Evolutionary conservation across 2,113 vertebrate genomes (phyloP).

Genomic region (Daboia siamensis): DNA sequence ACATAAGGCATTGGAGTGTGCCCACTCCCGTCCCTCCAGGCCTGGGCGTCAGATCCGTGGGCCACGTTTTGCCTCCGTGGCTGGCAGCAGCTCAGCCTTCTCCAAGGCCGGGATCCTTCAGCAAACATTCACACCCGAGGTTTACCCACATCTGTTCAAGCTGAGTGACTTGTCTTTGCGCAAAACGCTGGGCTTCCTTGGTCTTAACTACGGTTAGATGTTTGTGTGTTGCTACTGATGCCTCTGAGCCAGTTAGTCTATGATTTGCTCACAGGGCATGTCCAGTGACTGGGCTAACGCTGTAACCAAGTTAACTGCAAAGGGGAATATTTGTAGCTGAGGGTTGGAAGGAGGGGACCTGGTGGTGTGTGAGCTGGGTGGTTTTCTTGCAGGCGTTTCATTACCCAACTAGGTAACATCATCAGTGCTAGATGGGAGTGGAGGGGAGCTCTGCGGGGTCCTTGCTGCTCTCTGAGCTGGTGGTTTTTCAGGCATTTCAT

Average conservation of each 20-base stretch:
- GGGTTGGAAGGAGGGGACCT: not conserved
- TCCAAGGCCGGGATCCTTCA: not conserved
- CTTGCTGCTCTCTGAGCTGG: not conserved
- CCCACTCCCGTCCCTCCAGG: too few relatives aligned
- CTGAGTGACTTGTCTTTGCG: not conserved
- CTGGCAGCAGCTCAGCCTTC: not conserved
- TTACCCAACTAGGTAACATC: too few relatives aligned
- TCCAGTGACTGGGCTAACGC: not conserved
- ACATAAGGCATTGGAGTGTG: too few relatives aligned
- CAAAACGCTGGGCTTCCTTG: not conserved
- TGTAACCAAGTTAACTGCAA: not conserved
- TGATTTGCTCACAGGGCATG: not conserved
- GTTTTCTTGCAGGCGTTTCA: too few relatives aligned
- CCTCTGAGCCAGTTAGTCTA: not conserved
- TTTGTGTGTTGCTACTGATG: not conserved
- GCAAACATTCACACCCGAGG: not conserved
- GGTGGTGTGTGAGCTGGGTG: too few relatives aligned
- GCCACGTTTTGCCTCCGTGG: not conserved
- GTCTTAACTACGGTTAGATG: not conserved
- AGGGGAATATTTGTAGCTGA: not conserved
- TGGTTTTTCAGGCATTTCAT: not conserved
- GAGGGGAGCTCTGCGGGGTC: too few relatives aligned
- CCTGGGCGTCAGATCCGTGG: not conserved
- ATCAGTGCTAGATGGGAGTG: too few relatives aligned
- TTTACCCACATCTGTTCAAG: not conserved